Evolutionary conservation across 2,797 vertebrate species (phyloP).

Genomic region (Amblyraja radiata): DNA sequence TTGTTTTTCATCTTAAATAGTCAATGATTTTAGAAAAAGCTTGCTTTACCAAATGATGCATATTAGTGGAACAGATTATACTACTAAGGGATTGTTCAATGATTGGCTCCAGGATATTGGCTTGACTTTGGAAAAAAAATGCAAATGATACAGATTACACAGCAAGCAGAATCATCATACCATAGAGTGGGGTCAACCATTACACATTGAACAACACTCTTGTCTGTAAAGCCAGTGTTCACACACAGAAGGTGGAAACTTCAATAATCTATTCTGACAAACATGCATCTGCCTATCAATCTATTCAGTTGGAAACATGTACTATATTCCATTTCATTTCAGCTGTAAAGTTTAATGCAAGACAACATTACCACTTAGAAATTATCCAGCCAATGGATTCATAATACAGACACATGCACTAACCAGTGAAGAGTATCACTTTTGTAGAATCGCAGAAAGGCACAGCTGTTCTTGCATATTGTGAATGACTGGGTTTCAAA

Average conservation of each 20-base stretch:
- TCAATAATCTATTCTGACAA: background rate
- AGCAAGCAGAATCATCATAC: background rate
- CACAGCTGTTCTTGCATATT: background rate
- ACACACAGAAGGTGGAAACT: background rate
- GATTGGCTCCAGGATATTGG: constrained; percentile 30
- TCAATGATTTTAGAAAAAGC: constrained; percentile 25
- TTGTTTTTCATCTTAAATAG: constrained; percentile 28
- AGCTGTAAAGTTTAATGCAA: background rate
- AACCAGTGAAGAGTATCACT: background rate
- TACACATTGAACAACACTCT: background rate
- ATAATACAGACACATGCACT: background rate
- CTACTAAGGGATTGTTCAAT: constrained; percentile 30
- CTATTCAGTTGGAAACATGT: background rate
- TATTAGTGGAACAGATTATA: constrained; percentile 35
- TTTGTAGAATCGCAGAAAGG: background rate
- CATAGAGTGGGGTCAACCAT: background rate
- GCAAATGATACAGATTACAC: constrained; percentile 35
- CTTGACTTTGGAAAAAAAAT: constrained; percentile 17
- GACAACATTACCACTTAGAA: background rate
- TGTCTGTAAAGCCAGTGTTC: constrained; percentile 11
- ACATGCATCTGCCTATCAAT: constrained; percentile 6
- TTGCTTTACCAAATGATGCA: constrained; percentile 36
- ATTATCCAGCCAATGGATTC: background rate
- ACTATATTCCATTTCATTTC: background rate
- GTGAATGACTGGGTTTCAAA: background rate